Conservation (phyloP, 1,140 invertebrate species). For the Neodiprion fabricii region DNA sequence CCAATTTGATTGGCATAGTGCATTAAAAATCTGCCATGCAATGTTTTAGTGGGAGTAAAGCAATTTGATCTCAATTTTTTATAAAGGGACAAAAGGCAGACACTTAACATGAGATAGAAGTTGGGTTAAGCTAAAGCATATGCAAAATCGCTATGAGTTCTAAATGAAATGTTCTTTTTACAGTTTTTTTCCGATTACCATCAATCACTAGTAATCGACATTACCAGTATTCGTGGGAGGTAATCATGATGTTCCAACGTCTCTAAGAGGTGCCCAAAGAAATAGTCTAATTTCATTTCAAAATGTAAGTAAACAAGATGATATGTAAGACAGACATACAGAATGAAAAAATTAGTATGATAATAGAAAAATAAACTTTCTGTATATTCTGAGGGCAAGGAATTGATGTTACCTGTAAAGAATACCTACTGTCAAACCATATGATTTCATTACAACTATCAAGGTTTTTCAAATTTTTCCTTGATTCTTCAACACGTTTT, state of each 20-base stretch:
- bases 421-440: too few species aligned
- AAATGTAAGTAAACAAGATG: neutral
- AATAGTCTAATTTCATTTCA: neutral
- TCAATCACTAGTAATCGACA: neutral
- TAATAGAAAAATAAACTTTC: too few species aligned
- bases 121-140: constrained; percentile 16
- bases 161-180: constrained; percentile 4
- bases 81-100: constrained; percentile 7
- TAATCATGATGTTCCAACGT: too few species aligned
- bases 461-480: neutral
- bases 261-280: too few species aligned
- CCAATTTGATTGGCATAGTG: constrained; percentile 26
- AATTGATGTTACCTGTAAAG: too few species aligned
- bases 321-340: too few species aligned
- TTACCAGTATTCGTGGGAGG: too few species aligned
- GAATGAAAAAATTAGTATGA: too few species aligned
- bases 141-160: constrained; percentile 10
- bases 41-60: constrained; percentile 32
- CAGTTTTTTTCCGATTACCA: neutral
- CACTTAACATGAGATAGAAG: constrained; percentile 9
- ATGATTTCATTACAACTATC: too few species aligned
- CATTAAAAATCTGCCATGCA: constrained; percentile 39
- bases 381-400: too few species aligned
- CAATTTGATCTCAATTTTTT: constrained; percentile 17
- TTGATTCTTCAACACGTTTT: neutral